Percentiles rank a stretch among this genome's conserved stretches.
Evolutionary conservation across 2,113 vertebrate genomes (phyloP).

Genomic region (Silurus glanis): DNA sequence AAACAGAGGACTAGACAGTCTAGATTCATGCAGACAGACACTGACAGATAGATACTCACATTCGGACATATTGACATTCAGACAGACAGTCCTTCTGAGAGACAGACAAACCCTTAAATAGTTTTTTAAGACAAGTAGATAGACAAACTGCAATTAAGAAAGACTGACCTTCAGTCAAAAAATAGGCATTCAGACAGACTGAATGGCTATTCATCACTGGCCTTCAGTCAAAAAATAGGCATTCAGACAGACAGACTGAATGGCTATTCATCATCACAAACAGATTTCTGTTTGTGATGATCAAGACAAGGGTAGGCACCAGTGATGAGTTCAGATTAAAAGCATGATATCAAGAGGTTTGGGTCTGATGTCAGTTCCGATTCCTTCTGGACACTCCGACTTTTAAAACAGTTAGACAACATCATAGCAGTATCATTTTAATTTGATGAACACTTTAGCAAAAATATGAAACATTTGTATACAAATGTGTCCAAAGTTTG

Average conservation of each 20-base stretch:
- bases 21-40: not conserved
- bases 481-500: not conserved
- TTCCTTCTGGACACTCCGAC: not conserved
- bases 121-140: not conserved
- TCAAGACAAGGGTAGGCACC: constrained; percentile 21
- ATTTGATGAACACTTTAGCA: not conserved
- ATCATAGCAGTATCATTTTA: not conserved
- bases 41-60: not conserved
- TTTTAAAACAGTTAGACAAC: not conserved
- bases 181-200: not conserved
- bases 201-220: too few species aligned
- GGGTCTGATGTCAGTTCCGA: not conserved
- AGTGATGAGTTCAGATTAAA: constrained; percentile 17
- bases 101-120: not conserved
- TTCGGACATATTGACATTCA: too few species aligned
- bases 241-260: not conserved
- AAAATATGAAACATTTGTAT: not conserved
- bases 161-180: too few species aligned
- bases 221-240: too few species aligned
- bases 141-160: not conserved
- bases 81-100: not conserved
- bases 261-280: too few species aligned
- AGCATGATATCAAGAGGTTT: not conserved
- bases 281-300: constrained; percentile 54
- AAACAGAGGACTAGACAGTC: not conserved